phyloP scores from a whole-genome alignment of 2,888 invertebrate species.

The Thalpophila matura region DNA sequence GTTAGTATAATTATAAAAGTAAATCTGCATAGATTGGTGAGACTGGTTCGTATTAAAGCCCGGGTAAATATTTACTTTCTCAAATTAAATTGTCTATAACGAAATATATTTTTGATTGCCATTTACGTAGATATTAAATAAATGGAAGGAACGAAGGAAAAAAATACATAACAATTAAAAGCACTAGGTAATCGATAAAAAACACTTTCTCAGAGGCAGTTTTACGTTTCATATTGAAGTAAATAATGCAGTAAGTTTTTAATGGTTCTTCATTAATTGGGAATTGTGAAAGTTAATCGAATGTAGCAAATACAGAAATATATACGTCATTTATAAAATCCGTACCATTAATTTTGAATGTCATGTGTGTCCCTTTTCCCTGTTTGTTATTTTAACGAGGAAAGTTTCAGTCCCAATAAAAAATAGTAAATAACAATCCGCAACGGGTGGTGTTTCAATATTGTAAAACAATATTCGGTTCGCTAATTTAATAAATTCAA shows the following conservation, averaged over 20 bases:
- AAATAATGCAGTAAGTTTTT: background rate
- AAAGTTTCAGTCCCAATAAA: conserved; percentile 15
- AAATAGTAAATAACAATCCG: conserved; percentile 15
- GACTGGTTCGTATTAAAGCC: conserved; percentile 24
- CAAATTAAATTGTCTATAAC: conserved; percentile 23
- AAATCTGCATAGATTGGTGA: conserved; percentile 27
- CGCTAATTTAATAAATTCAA: conserved; percentile 25
- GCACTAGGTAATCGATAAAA: too few relatives aligned
- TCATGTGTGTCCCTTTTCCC: background rate
- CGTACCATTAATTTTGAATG: background rate
- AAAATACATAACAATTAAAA: background rate
- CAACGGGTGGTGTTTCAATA: conserved; percentile 24
- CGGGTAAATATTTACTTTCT: conserved; percentile 22
- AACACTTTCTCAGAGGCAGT: background rate
- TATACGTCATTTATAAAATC: background rate
- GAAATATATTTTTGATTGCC: conserved; percentile 8
- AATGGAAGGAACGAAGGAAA: background rate
- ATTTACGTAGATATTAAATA: conserved; percentile 3
- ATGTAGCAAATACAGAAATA: background rate
- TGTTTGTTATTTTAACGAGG: conserved; percentile 20
- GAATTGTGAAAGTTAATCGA: background rate
- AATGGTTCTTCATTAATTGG: background rate
- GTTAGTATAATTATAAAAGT: conserved; percentile 45
- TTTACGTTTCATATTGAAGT: background rate
- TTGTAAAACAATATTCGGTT: conserved; percentile 8